Base-by-base conservation (phyloP, 2,113 vertebrate genomes). In the Antidorcas marsupialis region DNA sequence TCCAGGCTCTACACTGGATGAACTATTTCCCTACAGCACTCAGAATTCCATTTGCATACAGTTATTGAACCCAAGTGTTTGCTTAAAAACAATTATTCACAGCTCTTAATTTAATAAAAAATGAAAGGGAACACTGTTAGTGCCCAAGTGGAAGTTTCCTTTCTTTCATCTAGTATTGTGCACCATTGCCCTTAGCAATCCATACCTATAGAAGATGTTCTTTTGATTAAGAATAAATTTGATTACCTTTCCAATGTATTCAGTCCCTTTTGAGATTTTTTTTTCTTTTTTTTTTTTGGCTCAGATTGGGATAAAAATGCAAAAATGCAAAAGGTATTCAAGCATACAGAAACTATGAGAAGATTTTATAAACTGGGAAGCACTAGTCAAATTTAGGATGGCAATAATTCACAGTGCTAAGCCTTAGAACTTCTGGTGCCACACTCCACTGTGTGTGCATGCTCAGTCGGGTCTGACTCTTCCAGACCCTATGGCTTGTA, bases 211-310 rank as follows among this genome's bases (percentile, higher is more conserved):
- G 28, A 82, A 82, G 36, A 25, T 79, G 47, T 3, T 82, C 45
- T 96, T 94, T 82, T 57, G 62, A 19, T 17, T n/a, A 91, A 94
- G 53, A 88, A 91, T 94, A 86, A 81, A 85, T 81, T 60, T 76
- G 17, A 89, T 88, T 89, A 53, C 43, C n/a, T 52, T 74, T 88
- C 33, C 59, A 91, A 57, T 19, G 71, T 17, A 76, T 28, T 93
- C 91, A 89, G 23, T 53, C 30, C 60, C 19, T 55, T 85, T 82
- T 74, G 47, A 89, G 28, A 39, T 43, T 87, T 95, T 47, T 60
- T 16, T 47, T 89, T 33, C 39, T n/a, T 5, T 0, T 6, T 23
- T 23, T n/a, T 36, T 36, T 43, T 13, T 14, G 23, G 36, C 0
- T 0, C 71, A 27, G 8, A 87, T 39, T 59, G 15, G 15, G 12